Evolutionary conservation across 2,113 vertebrate species (phyloP).

Genomic region (Gallinago media): DNA sequence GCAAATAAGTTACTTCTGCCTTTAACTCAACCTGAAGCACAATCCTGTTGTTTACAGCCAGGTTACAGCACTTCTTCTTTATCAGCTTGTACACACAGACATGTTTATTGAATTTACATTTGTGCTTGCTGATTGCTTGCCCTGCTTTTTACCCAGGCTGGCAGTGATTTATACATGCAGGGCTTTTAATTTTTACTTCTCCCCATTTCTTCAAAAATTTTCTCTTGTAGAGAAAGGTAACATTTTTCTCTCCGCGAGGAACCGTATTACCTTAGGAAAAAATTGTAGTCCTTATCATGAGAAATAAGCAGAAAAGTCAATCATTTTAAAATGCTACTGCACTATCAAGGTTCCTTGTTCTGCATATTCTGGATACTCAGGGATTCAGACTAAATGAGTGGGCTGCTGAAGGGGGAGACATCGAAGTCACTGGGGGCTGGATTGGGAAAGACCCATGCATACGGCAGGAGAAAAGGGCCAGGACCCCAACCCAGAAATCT

Average conservation of each 20-base stretch:
- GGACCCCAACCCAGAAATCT: background rate
- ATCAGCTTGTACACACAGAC: background rate
- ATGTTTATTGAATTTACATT: constrained; percentile 18
- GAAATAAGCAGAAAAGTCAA: background rate
- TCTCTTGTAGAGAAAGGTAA: background rate
- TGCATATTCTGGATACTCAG: background rate
- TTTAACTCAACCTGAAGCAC: background rate
- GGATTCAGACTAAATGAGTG: background rate
- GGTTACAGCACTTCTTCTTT: background rate
- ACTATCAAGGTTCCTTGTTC: background rate
- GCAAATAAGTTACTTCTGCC: background rate
- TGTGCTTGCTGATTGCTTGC: background rate
- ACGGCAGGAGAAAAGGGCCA: background rate
- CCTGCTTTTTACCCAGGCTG: background rate
- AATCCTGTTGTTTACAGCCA: background rate
- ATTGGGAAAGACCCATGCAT: background rate
- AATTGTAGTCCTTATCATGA: background rate
- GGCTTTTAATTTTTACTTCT: background rate
- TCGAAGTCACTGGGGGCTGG: rapidly evolving
- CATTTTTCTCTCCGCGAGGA: background rate
- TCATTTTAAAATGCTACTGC: background rate
- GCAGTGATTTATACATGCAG: background rate
- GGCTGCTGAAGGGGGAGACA: background rate
- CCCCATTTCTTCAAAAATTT: background rate
- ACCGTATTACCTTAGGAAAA: background rate